Evolutionary conservation across 2,113 vertebrate genomes (phyloP).

Genomic region (Chiloscyllium plagiosum): DNA sequence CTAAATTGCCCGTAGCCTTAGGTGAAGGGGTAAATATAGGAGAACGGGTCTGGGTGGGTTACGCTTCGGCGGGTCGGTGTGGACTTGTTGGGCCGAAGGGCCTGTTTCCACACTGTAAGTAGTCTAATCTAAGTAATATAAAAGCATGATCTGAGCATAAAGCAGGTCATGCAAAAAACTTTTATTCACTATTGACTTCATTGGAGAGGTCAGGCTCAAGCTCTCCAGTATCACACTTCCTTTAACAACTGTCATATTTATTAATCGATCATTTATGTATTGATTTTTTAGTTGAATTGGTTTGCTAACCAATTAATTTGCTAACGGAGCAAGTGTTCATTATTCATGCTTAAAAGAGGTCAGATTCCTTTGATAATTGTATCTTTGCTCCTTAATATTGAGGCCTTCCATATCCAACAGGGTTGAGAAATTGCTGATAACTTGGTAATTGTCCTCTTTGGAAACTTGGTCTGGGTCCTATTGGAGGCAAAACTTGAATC

Average conservation of each 20-base stretch:
- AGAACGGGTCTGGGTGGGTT: too few species aligned
- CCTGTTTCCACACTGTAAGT: too few species aligned
- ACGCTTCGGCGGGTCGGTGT: too few species aligned
- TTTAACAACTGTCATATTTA: neutral
- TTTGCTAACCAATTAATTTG: neutral
- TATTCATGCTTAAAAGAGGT: neutral
- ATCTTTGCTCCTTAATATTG: neutral
- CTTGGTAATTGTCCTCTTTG: neutral
- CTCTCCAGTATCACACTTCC: neutral
- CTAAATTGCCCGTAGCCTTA: too few species aligned
- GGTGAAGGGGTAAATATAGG: too few species aligned
- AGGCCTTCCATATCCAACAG: neutral
- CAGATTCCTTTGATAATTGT: neutral
- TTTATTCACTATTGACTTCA: neutral
- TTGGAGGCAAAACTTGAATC: neutral
- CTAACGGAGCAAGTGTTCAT: neutral
- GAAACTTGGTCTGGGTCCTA: neutral
- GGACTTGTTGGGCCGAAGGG: too few species aligned
- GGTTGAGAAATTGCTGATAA: neutral
- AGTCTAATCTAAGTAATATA: neutral
- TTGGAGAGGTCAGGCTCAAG: neutral
- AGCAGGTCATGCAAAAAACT: neutral
- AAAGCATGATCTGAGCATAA: neutral
- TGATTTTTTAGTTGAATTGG: slow-evolving; percentile 5
- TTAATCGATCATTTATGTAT: neutral